Percentiles rank a stretch among this genome's conserved stretches.
phyloP scores from a whole-genome alignment of 2,888 invertebrate species.

The Morpho achilles region DNA sequence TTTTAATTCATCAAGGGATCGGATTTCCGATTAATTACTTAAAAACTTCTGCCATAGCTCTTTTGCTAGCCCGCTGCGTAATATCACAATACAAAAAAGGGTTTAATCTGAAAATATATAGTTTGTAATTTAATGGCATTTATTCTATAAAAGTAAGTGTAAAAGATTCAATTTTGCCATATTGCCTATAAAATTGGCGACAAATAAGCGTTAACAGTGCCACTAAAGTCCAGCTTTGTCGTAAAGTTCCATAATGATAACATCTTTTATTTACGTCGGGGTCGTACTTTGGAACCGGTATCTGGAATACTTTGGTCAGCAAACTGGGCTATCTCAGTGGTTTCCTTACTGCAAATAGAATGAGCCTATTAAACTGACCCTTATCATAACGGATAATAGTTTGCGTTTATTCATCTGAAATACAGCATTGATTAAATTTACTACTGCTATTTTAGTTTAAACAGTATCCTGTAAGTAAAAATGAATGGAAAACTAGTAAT shows the following conservation, averaged over 20 bases:
- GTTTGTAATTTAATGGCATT: neutral
- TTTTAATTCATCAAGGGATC: no score
- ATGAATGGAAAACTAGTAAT: no score
- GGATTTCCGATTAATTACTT: no score
- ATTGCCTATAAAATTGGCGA: neutral
- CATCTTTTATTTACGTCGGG: conserved; percentile 10
- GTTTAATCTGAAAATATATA: no score
- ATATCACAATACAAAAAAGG: no score
- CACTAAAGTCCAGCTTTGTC: conserved; percentile 2
- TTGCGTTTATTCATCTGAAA: neutral
- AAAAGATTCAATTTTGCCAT: neutral
- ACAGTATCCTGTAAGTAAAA: no score
- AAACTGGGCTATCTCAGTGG: conserved; percentile 26
- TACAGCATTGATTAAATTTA: no score
- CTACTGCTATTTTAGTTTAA: no score
- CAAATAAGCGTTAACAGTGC: neutral
- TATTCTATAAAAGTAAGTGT: neutral
- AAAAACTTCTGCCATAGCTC: no score
- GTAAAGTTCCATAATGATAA: conserved; percentile 7
- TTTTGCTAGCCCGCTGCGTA: no score
- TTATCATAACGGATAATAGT: neutral
- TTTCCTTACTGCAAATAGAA: conserved; percentile 35
- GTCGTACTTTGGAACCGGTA: conserved; percentile 13
- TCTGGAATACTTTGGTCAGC: conserved; percentile 27
- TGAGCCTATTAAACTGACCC: conserved; percentile 25